A percentile compares a stretch with the other conserved stretches of the same genome.
These are phyloP conservation scores for Platysteira castanea DNA, from an alignment of 2,113 vertebrate genomes.

Conservation along the genomic window DNA sequence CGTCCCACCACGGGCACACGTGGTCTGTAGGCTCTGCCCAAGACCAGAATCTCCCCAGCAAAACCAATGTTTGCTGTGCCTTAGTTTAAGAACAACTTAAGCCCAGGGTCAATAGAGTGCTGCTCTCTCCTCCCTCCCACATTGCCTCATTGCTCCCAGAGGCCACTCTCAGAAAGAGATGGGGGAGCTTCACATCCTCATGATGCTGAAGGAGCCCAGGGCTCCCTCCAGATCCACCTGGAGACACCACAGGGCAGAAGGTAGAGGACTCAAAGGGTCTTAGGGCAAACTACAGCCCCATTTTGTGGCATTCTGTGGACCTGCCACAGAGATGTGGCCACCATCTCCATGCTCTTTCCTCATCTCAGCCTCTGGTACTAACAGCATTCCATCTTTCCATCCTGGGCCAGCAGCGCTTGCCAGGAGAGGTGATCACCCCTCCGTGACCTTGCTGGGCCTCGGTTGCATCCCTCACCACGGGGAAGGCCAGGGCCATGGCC, in stretches of 20 bases:
- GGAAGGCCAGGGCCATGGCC: background rate
- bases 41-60: background rate
- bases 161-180: background rate
- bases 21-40: background rate
- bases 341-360: background rate
- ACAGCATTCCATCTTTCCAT: background rate
- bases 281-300: background rate
- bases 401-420: background rate
- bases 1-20: accelerated
- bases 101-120: background rate
- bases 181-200: background rate
- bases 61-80: background rate
- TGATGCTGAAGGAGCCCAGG: background rate
- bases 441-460: accelerated
- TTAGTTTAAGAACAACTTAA: background rate
- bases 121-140: background rate
- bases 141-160: background rate
- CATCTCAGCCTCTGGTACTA: background rate
- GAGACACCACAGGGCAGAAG: background rate
- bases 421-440: background rate
- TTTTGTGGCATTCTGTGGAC: background rate
- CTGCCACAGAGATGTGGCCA: background rate
- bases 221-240: background rate
- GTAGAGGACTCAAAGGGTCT: background rate
- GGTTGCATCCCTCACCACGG: accelerated